Conservation (phyloP, 2,797 vertebrate species). For the Diplodus sargus region DNA sequence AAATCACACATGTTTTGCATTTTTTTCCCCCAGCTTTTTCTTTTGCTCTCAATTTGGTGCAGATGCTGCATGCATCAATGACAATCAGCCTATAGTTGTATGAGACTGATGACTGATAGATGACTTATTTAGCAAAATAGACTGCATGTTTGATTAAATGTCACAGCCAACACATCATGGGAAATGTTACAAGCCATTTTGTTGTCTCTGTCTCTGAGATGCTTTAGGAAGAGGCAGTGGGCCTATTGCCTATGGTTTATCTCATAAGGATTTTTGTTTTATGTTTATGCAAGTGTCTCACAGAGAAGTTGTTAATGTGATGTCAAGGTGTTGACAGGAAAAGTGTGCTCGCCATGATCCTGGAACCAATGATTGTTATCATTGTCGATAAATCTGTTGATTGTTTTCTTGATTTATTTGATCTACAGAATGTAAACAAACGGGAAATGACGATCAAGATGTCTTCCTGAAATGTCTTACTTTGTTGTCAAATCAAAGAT, state of each 20-base stretch:
- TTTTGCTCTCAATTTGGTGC: not conserved
- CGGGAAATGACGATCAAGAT: too few relatives aligned
- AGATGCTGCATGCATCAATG: not conserved
- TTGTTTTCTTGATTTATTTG: too few relatives aligned
- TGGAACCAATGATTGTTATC: too few relatives aligned
- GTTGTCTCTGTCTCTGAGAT: not conserved
- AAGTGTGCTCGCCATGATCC: not conserved
- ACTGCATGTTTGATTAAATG: slow-evolving; percentile 16
- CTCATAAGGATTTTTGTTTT: not conserved
- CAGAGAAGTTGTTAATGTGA: not conserved
- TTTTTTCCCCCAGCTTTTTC: not conserved
- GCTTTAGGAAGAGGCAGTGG: slow-evolving; percentile 7
- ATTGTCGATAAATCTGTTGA: too few relatives aligned
- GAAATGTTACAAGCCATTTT: slow-evolving; percentile 15
- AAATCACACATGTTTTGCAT: not conserved
- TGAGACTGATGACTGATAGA: not conserved
- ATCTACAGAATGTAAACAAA: too few relatives aligned
- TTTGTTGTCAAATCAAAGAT: too few relatives aligned
- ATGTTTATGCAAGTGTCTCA: not conserved
- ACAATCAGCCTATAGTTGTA: not conserved
- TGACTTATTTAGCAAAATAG: not conserved
- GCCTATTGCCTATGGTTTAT: slow-evolving; percentile 3
- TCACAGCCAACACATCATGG: not conserved
- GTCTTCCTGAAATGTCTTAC: too few relatives aligned
- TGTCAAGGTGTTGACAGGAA: not conserved